Evolutionary conservation across 2,113 vertebrate species (phyloP), one percentile per base, ranked within the genome.

Genomic region (Trematomus loennbergii): DNA sequence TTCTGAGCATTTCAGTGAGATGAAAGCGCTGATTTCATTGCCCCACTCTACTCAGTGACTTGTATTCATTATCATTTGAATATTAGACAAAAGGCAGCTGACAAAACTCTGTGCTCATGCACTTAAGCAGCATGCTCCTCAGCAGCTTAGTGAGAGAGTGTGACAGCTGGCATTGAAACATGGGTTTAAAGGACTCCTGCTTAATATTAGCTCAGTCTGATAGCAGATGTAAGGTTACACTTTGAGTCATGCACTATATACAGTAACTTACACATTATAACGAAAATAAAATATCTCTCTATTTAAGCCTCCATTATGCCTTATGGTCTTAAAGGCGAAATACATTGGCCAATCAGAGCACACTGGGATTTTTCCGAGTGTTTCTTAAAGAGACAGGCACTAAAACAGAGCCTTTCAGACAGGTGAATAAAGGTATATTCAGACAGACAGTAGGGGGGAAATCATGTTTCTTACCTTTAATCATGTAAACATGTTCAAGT

Each of bases 101-200:
- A 63, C 45, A 50, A 16, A 63, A 48, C 18, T 22, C 2, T 2
- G 12, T 66, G 40, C 48, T 20, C 12, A 17, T 20, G 17, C 20
- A 62, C 49, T 63, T 54, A 9, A 66, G 33, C 46, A 60, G 61
- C 50, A 43, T 33, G 20, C 48, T 15, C 45, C 12, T 17, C 57
- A 17, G 66, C 40, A 55, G 75, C 50, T 70, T 62, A 63, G 49
- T 1, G 7, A 74, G 16, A 54, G 40, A 36, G 50, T 36, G 29
- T 65, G 29, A 43, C 68, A 66, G 52, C 58, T 72, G 50, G 36
- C 17, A 62, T 16, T 57, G 67, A 78, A 69, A 61, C 20, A 17
- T 36, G 58, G 70, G 20, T 54, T 64, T 18, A 74, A 57, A 60
- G 70, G 17, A 49, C 46, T 5, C 7, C 9, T 45, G 4, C 43